These are phyloP conservation scores for Bellardia bayeri DNA, from an alignment of 2,888 invertebrate species.

Conservation along the genomic window DNA sequence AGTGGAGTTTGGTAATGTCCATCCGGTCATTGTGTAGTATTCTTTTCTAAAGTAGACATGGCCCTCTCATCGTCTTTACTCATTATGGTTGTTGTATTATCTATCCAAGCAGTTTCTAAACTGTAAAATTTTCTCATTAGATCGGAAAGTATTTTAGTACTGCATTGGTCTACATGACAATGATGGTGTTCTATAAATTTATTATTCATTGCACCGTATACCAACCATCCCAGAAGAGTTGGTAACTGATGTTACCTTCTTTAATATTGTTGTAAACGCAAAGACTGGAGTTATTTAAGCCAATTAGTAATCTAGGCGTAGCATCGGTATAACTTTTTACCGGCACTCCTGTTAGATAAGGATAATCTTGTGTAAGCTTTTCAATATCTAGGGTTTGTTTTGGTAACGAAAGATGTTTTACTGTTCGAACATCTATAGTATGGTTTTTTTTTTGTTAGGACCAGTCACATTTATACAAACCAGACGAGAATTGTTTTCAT, in stretches of 20 bases:
- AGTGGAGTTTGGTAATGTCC: constrained; percentile 46
- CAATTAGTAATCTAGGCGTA: constrained; percentile 35
- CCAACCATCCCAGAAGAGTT: constrained; percentile 40
- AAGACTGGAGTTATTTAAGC: constrained; percentile 29
- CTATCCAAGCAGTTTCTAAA: neutral
- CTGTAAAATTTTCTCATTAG: constrained; percentile 36
- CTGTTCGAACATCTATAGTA: constrained; percentile 18
- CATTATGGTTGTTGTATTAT: neutral
- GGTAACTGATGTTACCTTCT: constrained; percentile 25
- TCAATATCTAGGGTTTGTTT: constrained; percentile 40
- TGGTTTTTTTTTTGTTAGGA: constrained; percentile 17
- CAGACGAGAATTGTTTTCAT: constrained; percentile 15
- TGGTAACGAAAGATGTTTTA: constrained; percentile 43
- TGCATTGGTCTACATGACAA: constrained; percentile 27
- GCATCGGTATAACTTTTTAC: constrained; percentile 17
- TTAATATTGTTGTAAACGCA: constrained; percentile 45
- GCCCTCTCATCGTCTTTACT: constrained; percentile 35
- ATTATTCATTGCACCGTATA: constrained; percentile 20
- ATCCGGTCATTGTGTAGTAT: constrained; percentile 32
- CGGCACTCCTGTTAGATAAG: constrained; percentile 24
- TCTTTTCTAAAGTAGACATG: constrained; percentile 11
- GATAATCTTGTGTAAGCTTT: constrained; percentile 6
- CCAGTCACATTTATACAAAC: constrained; percentile 37
- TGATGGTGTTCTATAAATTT: constrained; percentile 40
- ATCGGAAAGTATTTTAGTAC: constrained; percentile 3